Evolutionary conservation across 2,113 vertebrate genomes (phyloP), one percentile per base, ranked within the genome.

Genomic region (Oreochromis aureus): DNA sequence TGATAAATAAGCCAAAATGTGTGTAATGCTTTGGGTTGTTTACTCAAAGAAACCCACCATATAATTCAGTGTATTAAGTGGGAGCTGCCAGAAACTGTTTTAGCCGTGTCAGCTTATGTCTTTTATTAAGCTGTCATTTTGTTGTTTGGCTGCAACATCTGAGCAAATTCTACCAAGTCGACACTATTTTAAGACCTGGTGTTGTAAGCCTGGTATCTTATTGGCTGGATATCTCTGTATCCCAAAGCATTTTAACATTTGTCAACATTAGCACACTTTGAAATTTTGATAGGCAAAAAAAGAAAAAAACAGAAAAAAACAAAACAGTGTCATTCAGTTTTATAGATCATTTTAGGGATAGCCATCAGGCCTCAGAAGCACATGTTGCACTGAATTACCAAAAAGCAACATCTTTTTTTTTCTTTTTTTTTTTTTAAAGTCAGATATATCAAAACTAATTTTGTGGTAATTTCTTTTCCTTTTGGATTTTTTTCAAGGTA

Each of bases 111-210:
- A 89, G 73, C 66, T 91, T 91, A 83, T 90, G 80, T 71, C 16
- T 91, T 88, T 88, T 48, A 91, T 89, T 86, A 85, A 90, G 71
- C 81, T 71, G 86, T 88, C 80, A 83, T 85, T 88, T 86, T 82
- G 32, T 83, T 86, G 54, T 92, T 84, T 87, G 80, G 73, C 83
- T 87, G 71, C 56, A 82, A 82, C 87, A 83, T 87, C 79, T 78
- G 79, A 88, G 84, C 76, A 61, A 69, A 88, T 89, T 84, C 71
- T 41, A 85, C 82, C 55, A 61, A 87, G 79, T 63, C 13, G 36
- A 12, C 22, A 36, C 78, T 76, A 89, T 91, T 91, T 89, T 81
- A 85, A 86, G 89, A 80, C 34, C 24, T 82, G 51, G 46, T 63
- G 82, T 79, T 80, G 15, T 82, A 91, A 88, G 81, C 55, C 55